Evolutionary conservation across 2,888 invertebrate species (phyloP), one percentile per base, ranked within the genome.

Genomic region (Cheilosia soror): DNA sequence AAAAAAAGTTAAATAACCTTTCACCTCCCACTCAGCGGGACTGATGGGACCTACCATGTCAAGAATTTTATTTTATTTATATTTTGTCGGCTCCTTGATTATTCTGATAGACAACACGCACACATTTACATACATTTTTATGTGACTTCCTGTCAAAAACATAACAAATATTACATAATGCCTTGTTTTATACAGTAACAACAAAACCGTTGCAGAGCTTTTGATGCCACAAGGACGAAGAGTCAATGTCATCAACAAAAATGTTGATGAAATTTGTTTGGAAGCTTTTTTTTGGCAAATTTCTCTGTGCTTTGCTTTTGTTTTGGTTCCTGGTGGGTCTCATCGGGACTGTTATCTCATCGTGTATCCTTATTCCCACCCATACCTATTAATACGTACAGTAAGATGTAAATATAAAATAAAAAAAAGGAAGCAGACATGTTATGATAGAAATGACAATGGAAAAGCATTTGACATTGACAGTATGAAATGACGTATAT

Each of bases 141-240:
- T 55, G 29, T 69, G 44, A 40, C 25, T 69, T 77, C 49, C 53
- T 77, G 77, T 72, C 66, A 49, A 60, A 73, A 78, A 53, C 62
- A 68, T 49, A 73, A 73, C 63, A 83, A 78, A 78, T 68, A 79
- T 80, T 80, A 80, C 71, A 75, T 78, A 78, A 69, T 65, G 63
- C 69, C 55, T 25, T 53, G 77, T 62, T 20, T 27, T 53, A 2
- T 20, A 37, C 33, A 79, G 53, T 29, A 79, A 51, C 57, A 42
- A 68, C 13, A 51, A 57, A 49, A 29, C 40, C 29, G 47, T 29
- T n/a, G 55, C 20, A 49, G 57, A 84, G 84, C 84, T 84, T 84
- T 84, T 69, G 69, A 80, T 75, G 65, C 73, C 29, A 65, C 79
- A 84, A 84, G 60, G 75, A 79, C 84, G 51, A 83, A 83, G 42